phyloP scores from a whole-genome alignment of 2,113 vertebrate genomes.

The Athene cunicularia region DNA sequence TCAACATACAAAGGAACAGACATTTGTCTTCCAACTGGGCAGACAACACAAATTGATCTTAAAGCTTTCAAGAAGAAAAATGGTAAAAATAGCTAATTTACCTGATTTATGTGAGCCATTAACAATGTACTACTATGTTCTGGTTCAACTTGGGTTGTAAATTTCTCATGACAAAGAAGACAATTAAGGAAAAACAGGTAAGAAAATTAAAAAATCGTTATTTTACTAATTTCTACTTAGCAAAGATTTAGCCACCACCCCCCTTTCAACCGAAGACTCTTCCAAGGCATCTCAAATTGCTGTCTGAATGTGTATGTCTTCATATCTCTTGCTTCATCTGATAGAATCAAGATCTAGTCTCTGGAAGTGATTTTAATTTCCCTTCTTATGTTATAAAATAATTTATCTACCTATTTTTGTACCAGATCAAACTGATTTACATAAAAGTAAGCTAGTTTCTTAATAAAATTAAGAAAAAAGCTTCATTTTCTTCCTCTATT shows the following conservation, averaged over 20 bases:
- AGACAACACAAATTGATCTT: conserved; percentile 59
- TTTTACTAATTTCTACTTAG: conserved; percentile 39
- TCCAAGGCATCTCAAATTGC: neutral
- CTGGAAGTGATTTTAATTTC: neutral
- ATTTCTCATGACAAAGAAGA: conserved; percentile 69
- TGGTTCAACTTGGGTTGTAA: conserved; percentile 60
- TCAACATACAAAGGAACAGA: neutral
- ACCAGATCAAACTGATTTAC: neutral
- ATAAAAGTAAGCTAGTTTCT: neutral
- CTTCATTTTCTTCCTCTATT: neutral
- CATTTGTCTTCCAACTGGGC: neutral
- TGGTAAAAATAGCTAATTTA: conserved; percentile 67
- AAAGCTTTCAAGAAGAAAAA: conserved; percentile 68
- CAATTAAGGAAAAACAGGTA: conserved; percentile 61
- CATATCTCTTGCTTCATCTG: neutral
- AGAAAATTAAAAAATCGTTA: conserved; percentile 1
- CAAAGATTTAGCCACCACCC: neutral
- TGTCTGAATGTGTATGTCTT: neutral
- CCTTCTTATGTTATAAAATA: neutral
- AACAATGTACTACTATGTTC: neutral
- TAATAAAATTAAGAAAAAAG: neutral
- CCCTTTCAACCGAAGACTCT: neutral
- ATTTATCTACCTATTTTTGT: neutral
- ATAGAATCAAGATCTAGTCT: neutral
- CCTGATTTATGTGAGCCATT: conserved; percentile 77